A percentile compares a stretch with the other conserved stretches of the same genome.
phyloP scores from a whole-genome alignment of 2,113 vertebrate species.

The Corydoras maculifer region DNA sequence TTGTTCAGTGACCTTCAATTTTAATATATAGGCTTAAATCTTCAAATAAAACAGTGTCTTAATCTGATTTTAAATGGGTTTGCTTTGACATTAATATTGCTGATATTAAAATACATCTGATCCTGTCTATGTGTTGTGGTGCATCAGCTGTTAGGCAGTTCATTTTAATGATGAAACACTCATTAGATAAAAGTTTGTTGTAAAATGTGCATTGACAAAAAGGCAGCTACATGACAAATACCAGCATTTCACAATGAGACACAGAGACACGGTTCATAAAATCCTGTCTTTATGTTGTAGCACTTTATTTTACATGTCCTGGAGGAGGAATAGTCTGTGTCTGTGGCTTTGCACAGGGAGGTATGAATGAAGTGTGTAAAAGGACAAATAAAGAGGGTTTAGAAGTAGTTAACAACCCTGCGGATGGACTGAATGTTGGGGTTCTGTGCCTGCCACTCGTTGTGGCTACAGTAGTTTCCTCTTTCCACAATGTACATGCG shows the following conservation, averaged over 20 bases:
- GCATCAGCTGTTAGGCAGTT: too few species aligned
- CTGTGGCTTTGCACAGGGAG: conserved; percentile 1
- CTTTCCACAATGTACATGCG: conserved; percentile 87
- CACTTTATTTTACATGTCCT: conserved; percentile 65
- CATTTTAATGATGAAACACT: too few species aligned
- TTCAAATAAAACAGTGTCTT: not conserved
- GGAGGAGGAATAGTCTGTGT: conserved; percentile 19
- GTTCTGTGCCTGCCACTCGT: conserved; percentile 77
- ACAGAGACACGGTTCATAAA: conserved; percentile 54
- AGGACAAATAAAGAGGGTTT: conserved; percentile 36
- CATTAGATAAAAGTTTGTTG: too few species aligned
- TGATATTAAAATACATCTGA: too few species aligned
- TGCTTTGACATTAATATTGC: not conserved
- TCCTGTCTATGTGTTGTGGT: too few species aligned
- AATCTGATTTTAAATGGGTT: not conserved
- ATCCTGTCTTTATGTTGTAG: conserved; percentile 37
- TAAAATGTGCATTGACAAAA: too few species aligned
- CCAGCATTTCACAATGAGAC: not conserved
- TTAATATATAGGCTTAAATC: not conserved
- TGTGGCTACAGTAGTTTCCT: conserved; percentile 76
- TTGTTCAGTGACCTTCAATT: too few species aligned
- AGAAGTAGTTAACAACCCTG: conserved; percentile 85
- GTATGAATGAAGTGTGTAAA: not conserved
- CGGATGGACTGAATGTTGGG: conserved; percentile 83
- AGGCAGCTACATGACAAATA: too few species aligned